phyloP scores from a whole-genome alignment of 1,140 invertebrate species.

The Aphelenchoides besseyi region DNA sequence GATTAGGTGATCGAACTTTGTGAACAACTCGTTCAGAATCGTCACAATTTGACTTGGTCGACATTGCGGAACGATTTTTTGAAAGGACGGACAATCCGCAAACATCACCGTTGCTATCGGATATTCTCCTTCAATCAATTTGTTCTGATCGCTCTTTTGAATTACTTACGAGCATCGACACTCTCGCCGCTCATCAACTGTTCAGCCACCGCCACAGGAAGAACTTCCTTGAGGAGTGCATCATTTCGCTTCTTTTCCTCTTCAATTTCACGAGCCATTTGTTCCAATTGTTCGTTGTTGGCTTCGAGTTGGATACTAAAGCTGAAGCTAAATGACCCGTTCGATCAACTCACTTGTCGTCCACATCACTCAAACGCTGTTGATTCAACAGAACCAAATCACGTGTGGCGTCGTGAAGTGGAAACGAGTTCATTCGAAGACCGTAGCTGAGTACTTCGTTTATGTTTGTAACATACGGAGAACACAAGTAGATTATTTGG shows the following conservation, averaged over 20 bases:
- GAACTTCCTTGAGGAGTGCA: conserved; percentile 63
- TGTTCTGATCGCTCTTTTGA: too few species aligned
- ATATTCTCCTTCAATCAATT: conserved; percentile 27
- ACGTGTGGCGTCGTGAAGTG: conserved; percentile 29
- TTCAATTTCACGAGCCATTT: conserved; percentile 88
- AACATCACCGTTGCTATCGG: conserved; percentile 27
- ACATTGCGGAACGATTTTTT: conserved; percentile 24
- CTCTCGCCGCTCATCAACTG: conserved; percentile 13
- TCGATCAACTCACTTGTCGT: conserved; percentile 24
- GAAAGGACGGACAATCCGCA: conserved; percentile 24
- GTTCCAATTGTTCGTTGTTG: conserved; percentile 72
- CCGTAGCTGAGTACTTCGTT: conserved; percentile 24
- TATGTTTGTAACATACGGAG: conserved; percentile 30
- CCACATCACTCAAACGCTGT: conserved; percentile 31
- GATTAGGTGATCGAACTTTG: conserved; percentile 30
- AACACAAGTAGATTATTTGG: conserved; percentile 31
- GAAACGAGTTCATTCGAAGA: conserved; percentile 23
- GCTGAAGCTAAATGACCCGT: neutral
- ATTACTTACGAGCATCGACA: conserved; percentile 44
- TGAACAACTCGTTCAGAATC: conserved; percentile 29
- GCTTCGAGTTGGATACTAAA: conserved; percentile 33
- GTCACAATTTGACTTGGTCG: conserved; percentile 21
- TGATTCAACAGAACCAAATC: conserved; percentile 30
- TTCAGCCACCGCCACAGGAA: conserved; percentile 43
- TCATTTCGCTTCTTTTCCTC: conserved; percentile 94